phyloP scores from a whole-genome alignment of 2,113 vertebrate species.

The Apeltes quadracus region DNA sequence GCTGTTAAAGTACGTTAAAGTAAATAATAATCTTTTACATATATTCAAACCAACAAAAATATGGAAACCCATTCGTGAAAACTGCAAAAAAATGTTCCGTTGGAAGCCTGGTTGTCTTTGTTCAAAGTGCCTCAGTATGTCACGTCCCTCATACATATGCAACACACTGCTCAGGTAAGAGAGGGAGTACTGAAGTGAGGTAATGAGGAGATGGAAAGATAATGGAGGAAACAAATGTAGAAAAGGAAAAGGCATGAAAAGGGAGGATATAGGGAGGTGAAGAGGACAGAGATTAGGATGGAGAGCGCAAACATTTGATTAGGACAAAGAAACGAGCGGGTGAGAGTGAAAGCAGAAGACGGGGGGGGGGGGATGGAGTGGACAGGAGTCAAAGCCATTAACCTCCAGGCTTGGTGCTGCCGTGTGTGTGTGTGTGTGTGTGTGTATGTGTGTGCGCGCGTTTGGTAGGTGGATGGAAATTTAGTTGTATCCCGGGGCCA shows the following conservation, averaged over 20 bases:
- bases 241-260: slow-evolving; percentile 28
- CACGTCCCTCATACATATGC: slow-evolving; percentile 70
- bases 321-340: slow-evolving; percentile 41
- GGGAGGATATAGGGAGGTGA: slow-evolving; percentile 15
- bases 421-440: slow-evolving; percentile 11
- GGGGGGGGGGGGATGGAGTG: slow-evolving; percentile 34
- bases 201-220: slow-evolving; percentile 45
- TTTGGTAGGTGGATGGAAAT: slow-evolving; percentile 39
- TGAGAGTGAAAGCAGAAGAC: slow-evolving; percentile 9
- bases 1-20: neutral
- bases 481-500: slow-evolving; percentile 30
- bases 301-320: slow-evolving; percentile 55
- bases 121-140: slow-evolving; percentile 71
- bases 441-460: slow-evolving; percentile 30
- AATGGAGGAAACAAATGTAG: slow-evolving; percentile 45
- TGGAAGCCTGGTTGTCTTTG: slow-evolving; percentile 49
- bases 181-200: slow-evolving; percentile 8
- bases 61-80: neutral
- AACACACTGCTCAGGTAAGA: slow-evolving; percentile 56
- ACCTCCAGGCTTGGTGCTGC: slow-evolving; percentile 40
- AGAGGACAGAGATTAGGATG: slow-evolving; percentile 41
- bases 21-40: neutral
- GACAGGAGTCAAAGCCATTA: slow-evolving; percentile 65
- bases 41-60: neutral
- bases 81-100: neutral